These are phyloP conservation scores for Ia io DNA, from an alignment of 2,113 vertebrate species.

Conservation along the genomic window DNA sequence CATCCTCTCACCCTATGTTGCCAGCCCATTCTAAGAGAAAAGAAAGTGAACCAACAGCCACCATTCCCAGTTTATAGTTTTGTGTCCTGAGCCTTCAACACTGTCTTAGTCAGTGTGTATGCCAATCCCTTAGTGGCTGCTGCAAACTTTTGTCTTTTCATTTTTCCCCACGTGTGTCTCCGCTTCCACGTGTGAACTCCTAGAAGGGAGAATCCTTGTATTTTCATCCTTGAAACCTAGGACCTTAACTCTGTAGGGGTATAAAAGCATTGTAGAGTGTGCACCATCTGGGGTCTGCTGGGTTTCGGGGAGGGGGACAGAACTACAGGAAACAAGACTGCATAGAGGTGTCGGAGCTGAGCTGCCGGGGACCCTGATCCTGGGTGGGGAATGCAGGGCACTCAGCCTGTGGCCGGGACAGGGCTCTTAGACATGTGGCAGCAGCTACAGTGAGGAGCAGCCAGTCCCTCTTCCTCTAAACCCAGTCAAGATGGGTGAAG, in stretches of 20 bases:
- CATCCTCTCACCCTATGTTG: not conserved
- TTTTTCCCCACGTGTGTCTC: not conserved
- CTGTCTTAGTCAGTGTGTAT: not conserved
- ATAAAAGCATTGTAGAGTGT: not conserved
- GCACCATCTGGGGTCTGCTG: not conserved
- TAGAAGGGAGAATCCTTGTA: not conserved
- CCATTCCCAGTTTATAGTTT: not conserved
- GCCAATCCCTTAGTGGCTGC: not conserved
- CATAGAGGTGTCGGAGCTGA: not conserved
- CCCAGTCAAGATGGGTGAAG: not conserved
- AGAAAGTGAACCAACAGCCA: not conserved
- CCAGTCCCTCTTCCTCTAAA: not conserved
- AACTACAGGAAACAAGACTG: not conserved
- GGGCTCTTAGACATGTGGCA: not conserved
- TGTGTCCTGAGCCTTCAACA: not conserved
- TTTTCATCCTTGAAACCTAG: not conserved
- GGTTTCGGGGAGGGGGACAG: not conserved
- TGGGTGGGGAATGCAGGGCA: no score
- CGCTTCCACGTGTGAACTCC: not conserved
- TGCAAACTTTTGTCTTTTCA: not conserved
- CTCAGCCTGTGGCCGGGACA: no score
- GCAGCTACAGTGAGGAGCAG: not conserved
- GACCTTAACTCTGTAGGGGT: not conserved
- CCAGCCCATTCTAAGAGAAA: not conserved
- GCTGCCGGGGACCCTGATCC: fast-evolving